Evolutionary conservation across 2,113 vertebrate species (phyloP), one percentile per base, ranked within the genome.

Genomic region (Rhagologus leucostigma): DNA sequence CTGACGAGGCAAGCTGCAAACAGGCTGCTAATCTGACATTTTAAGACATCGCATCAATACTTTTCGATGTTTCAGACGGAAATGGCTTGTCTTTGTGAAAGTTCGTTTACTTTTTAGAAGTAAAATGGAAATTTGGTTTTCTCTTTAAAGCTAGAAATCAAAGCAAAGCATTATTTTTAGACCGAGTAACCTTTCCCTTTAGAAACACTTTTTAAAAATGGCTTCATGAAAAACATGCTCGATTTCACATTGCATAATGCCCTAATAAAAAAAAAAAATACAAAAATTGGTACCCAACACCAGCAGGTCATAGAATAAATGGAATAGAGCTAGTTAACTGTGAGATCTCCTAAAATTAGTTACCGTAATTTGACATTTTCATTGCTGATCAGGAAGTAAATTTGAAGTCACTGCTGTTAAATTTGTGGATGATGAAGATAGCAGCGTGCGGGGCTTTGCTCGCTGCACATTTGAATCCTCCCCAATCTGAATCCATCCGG

Each of bases 361-460:
- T 86, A 56, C 86, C 12, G 56, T 81, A 93, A 96, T 95, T 93
- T 95, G 88, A 95, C 96, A 81, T 96, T 96, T 96, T 95, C 85
- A 22, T 86, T 94, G 90, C 85, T 95, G 93, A 92, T 96, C 88
- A 88, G 93, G 93, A 96, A 96, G 90, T 67, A 87, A 93, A 95
- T 95, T 62, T 93, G 90, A 96, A 96, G 90, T 88, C 85, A 90
- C 47, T 93, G 92, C 85, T 78, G 92, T 94, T 93, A 90, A 93
- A 96, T 95, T 64, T 84, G 92, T 84, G 79, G 88, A 86, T 95
- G 93, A 95, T 93, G 95, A 93, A 95, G 93, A 87, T 8, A 84
- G 92, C 88, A 79, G 81, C 17, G 44, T 84, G 76, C 6, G 30
- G 87, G 68, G 79, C 87, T 93, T 1, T 6, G 39, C 85, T 95